Conservation (phyloP, 2,888 invertebrate species). For the Dermolepida albohirtum region DNA sequence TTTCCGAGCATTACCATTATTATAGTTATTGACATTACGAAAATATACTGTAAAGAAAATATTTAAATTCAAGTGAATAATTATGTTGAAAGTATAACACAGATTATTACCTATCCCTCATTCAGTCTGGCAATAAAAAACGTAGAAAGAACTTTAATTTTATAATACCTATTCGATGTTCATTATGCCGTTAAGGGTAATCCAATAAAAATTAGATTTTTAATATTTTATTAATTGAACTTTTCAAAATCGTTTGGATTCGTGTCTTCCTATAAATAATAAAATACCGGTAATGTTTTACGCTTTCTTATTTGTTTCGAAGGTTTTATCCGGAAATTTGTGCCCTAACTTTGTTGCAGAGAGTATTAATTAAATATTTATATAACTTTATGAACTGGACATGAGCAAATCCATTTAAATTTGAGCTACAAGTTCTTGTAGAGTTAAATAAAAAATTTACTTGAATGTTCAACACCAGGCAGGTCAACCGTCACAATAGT, state of each 20-base stretch:
- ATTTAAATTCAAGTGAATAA: too few relatives aligned
- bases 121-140: too few relatives aligned
- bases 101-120: too few relatives aligned
- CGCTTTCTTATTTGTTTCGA: slow-evolving; percentile 19
- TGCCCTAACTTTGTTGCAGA: slow-evolving; percentile 15
- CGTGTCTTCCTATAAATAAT: slow-evolving; percentile 24
- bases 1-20: too few relatives aligned
- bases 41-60: too few relatives aligned
- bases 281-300: slow-evolving; percentile 23
- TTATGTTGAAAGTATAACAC: too few relatives aligned
- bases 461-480: background rate
- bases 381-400: slow-evolving; percentile 16
- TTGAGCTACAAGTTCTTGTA: background rate
- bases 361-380: slow-evolving; percentile 37
- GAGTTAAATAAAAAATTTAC: too few relatives aligned
- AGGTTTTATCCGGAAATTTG: slow-evolving; percentile 24
- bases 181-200: background rate
- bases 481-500: background rate
- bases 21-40: too few relatives aligned
- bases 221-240: slow-evolving; percentile 14
- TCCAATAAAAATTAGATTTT: slow-evolving; percentile 7
- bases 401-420: background rate
- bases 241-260: slow-evolving; percentile 8
- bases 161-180: background rate
- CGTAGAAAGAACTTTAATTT: too few relatives aligned